Percentiles rank a stretch among this genome's conserved stretches.
Evolutionary conservation across 2,888 invertebrate genomes (phyloP).

Genomic region (Eudemis profundana): DNA sequence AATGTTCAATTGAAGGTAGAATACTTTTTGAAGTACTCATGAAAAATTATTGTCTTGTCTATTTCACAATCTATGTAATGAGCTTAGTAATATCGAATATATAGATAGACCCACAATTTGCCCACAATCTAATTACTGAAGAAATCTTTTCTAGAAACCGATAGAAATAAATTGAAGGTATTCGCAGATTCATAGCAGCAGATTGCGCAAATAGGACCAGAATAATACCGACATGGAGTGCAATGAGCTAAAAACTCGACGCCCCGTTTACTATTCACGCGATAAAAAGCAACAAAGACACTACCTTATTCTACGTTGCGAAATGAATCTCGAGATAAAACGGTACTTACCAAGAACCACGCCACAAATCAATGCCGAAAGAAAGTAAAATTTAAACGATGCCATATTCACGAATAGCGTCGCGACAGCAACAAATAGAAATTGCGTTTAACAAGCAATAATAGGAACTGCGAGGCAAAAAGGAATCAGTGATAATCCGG

Average conservation of each 20-base stretch:
- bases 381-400: constrained; percentile 64
- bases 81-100: constrained; percentile 4
- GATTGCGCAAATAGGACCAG: constrained; percentile 13
- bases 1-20: constrained; percentile 12
- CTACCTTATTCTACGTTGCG: constrained; percentile 27
- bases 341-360: constrained; percentile 67
- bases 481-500: constrained; percentile 61
- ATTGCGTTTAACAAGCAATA: constrained; percentile 52
- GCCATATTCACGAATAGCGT: constrained; percentile 62
- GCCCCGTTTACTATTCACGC: constrained; percentile 45
- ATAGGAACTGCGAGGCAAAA: constrained; percentile 63
- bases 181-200: constrained; percentile 2
- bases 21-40: not conserved
- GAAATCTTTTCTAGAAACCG: constrained; percentile 30
- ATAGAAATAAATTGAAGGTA: constrained; percentile 28
- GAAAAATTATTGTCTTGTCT: not conserved
- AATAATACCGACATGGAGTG: constrained; percentile 20
- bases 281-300: constrained; percentile 58
- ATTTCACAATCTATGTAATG: not conserved
- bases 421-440: constrained; percentile 47
- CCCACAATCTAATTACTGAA: constrained; percentile 4
- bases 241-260: constrained; percentile 34
- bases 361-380: constrained; percentile 68
- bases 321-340: constrained; percentile 26
- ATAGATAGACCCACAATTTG: not conserved